phyloP scores from a whole-genome alignment of 2,113 vertebrate species.

The Malurus melanocephalus region DNA sequence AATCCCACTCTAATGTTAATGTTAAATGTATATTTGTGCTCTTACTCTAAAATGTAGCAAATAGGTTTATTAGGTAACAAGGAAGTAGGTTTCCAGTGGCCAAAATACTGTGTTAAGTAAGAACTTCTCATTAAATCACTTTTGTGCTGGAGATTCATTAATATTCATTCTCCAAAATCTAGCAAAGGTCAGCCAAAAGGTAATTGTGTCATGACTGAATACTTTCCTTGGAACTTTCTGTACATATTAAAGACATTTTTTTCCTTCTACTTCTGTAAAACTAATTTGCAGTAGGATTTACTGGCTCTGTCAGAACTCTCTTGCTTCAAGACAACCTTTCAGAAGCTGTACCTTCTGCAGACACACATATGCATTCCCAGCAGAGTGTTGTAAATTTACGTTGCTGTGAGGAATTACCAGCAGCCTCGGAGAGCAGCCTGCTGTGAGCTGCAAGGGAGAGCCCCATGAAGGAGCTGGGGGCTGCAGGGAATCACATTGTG shows the following conservation, averaged over 20 bases:
- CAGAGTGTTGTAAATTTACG: neutral
- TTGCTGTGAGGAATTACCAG: neutral
- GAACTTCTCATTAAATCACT: neutral
- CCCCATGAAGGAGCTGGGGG: neutral
- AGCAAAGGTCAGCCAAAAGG: constrained; percentile 10
- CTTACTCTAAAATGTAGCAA: neutral
- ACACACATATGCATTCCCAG: neutral
- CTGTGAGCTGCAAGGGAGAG: neutral
- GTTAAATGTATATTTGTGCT: neutral
- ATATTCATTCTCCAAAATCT: constrained; percentile 8
- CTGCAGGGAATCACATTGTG: neutral
- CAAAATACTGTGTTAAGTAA: neutral
- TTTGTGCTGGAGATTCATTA: neutral
- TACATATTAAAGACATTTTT: neutral
- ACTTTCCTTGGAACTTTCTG: neutral
- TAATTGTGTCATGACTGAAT: neutral
- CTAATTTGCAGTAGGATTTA: neutral
- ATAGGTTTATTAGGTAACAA: neutral
- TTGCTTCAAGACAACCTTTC: neutral
- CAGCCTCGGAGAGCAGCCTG: neutral
- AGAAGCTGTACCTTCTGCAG: neutral
- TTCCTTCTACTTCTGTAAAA: neutral
- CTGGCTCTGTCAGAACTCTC: neutral
- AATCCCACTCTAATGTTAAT: neutral
- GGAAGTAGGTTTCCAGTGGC: neutral